A percentile compares a stretch with the other conserved stretches of the same genome.
phyloP scores from a whole-genome alignment of 2,888 invertebrate genomes.

The Macrosoma leucophasiata region DNA sequence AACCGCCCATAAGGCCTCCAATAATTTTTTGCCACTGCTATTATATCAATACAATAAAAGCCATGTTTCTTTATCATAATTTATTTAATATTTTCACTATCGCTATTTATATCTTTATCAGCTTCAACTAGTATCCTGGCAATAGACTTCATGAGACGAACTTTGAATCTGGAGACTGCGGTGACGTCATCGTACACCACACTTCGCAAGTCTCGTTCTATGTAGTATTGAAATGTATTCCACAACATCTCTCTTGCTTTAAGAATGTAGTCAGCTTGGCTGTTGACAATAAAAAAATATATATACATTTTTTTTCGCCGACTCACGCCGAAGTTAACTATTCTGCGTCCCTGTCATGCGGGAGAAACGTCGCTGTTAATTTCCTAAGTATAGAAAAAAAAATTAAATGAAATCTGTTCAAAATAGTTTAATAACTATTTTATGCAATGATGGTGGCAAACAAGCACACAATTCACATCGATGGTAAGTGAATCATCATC shows the following conservation, averaged over 20 bases:
- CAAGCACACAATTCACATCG: no score
- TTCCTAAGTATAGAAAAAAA: constrained; percentile 8
- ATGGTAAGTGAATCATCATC: no score
- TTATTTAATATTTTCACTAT: constrained; percentile 12
- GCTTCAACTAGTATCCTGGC: constrained; percentile 51
- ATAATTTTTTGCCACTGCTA: no score
- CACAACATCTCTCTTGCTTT: constrained; percentile 64
- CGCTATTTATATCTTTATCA: constrained; percentile 27
- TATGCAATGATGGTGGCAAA: no score
- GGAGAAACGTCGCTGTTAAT: no score
- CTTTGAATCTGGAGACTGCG: constrained; percentile 40
- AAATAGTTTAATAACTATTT: constrained; percentile 1
- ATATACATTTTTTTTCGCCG: no score
- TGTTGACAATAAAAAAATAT: no score
- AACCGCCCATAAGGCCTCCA: no score
- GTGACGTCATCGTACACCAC: constrained; percentile 40
- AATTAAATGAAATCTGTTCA: neutral
- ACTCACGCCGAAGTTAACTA: no score
- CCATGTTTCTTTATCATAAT: constrained; percentile 7
- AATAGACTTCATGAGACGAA: constrained; percentile 44
- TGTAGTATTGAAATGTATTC: constrained; percentile 62
- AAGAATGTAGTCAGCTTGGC: constrained; percentile 64
- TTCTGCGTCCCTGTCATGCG: no score
- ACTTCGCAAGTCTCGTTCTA: constrained; percentile 49
- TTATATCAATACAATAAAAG: no score